These are phyloP conservation scores for Gryllus bimaculatus DNA, from an alignment of 1,140 invertebrate genomes.

Conservation along the genomic window DNA sequence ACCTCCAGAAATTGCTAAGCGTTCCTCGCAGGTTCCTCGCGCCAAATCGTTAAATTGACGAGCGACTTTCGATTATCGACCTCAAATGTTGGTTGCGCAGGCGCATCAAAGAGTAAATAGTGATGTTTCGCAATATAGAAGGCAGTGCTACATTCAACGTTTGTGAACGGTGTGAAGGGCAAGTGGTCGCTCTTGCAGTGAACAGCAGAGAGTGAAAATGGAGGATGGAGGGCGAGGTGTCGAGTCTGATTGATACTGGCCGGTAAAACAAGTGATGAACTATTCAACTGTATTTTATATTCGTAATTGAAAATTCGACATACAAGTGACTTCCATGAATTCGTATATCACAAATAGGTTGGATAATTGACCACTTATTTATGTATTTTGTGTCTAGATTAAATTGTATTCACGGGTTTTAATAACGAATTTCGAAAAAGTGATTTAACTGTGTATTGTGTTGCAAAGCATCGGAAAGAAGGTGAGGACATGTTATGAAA, in stretches of 20 bases:
- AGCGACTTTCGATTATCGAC: too few relatives aligned
- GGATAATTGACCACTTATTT: conserved; percentile 25
- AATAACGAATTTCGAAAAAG: too few relatives aligned
- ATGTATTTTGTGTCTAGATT: too few relatives aligned
- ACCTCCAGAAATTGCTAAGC: too few relatives aligned
- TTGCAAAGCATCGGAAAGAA: neutral
- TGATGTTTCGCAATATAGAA: neutral
- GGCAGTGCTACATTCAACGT: neutral
- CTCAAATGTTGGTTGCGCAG: too few relatives aligned
- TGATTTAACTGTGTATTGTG: neutral
- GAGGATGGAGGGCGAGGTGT: conserved; percentile 12
- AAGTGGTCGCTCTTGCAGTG: neutral
- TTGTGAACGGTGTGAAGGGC: neutral
- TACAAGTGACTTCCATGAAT: conserved; percentile 33
- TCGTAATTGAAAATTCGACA: conserved; percentile 8
- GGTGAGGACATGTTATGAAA: neutral
- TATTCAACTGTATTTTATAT: neutral
- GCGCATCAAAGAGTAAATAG: neutral
- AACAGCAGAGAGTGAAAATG: neutral
- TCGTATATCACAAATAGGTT: conserved; percentile 34
- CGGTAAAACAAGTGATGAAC: conserved; percentile 4
- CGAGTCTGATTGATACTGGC: neutral
- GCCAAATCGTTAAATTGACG: too few relatives aligned
- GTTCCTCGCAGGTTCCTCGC: too few relatives aligned
- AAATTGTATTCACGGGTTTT: too few relatives aligned